These are phyloP conservation scores for Montifringilla adamsi DNA, from an alignment of 2,113 vertebrate genomes.

Conservation along the genomic window DNA sequence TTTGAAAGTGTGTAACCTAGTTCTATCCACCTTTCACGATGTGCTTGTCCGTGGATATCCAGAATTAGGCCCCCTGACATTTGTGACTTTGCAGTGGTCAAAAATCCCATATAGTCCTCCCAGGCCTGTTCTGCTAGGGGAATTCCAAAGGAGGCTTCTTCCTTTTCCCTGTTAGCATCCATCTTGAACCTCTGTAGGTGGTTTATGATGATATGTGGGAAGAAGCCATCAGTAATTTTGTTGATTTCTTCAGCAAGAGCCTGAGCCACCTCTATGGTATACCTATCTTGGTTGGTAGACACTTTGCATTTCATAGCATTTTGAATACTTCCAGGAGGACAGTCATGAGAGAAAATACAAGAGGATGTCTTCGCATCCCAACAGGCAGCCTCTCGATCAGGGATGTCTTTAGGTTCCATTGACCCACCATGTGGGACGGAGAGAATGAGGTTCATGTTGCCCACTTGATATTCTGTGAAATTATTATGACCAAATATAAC, in stretches of 20 bases:
- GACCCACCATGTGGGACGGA: constrained; percentile 61
- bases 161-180: constrained; percentile 63
- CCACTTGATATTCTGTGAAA: constrained; percentile 64
- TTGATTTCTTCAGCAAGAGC: constrained; percentile 54
- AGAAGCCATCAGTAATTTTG: constrained; percentile 10
- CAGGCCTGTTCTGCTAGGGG: constrained; percentile 53
- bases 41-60: constrained; percentile 60
- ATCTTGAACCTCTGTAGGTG: constrained; percentile 58
- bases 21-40: constrained; percentile 63
- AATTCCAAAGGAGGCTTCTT: constrained; percentile 52
- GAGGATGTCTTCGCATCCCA: constrained; percentile 27
- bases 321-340: constrained; percentile 28
- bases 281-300: constrained; percentile 49
- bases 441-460: constrained; percentile 62
- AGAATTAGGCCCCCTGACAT: constrained; percentile 48
- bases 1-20: constrained; percentile 61
- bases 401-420: constrained; percentile 53
- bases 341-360: constrained; percentile 52
- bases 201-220: constrained; percentile 60
- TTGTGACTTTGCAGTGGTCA: constrained; percentile 35
- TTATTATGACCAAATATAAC: constrained; percentile 30
- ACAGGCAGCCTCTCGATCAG: constrained; percentile 45
- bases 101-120: constrained; percentile 62
- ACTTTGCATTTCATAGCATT: constrained; percentile 25
- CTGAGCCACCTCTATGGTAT: constrained; percentile 44